phyloP scores from a whole-genome alignment of 1,140 invertebrate genomes.

The Drosophila seguyi region DNA sequence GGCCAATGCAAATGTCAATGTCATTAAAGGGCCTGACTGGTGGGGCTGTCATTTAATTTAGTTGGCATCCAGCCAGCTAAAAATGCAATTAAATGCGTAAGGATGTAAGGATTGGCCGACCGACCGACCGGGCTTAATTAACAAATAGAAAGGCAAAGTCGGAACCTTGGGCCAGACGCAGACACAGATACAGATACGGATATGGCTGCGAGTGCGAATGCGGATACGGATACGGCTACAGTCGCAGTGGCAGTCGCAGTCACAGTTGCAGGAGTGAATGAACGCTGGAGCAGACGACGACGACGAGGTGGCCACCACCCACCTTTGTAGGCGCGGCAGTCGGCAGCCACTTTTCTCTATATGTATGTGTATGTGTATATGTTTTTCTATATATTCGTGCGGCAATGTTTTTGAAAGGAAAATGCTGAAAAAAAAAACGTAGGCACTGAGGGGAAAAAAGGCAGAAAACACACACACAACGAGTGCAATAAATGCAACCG shows the following conservation, averaged over 20 bases:
- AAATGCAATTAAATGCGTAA: constrained; percentile 81
- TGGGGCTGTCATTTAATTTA: constrained; percentile 58
- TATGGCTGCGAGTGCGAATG: constrained; percentile 2
- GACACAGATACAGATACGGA: constrained; percentile 25
- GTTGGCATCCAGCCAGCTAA: constrained; percentile 58
- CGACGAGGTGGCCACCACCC: constrained; percentile 37
- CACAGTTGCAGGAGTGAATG: constrained; percentile 63
- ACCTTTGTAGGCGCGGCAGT: constrained; percentile 61
- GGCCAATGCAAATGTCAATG: constrained; percentile 74
- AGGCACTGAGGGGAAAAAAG: constrained; percentile 26
- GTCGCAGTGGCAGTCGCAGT: constrained; percentile 33
- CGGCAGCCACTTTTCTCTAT: constrained; percentile 66
- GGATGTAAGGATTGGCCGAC: constrained; percentile 23
- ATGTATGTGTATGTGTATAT: constrained; percentile 42
- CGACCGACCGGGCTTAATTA: constrained; percentile 63
- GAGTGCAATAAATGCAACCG: constrained; percentile 78
- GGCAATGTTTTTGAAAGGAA: constrained; percentile 77
- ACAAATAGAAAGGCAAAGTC: constrained; percentile 79
- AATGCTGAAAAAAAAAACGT: constrained; percentile 59
- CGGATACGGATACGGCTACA: constrained; percentile 23
- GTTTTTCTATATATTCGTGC: constrained; percentile 54
- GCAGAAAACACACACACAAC: constrained; percentile 46
- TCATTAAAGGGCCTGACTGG: constrained; percentile 60
- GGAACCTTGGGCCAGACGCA: constrained; percentile 73
- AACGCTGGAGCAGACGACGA: constrained; percentile 75